Conservation (phyloP, 2,888 invertebrate genomes). For the Pasiphila rectangulata region DNA sequence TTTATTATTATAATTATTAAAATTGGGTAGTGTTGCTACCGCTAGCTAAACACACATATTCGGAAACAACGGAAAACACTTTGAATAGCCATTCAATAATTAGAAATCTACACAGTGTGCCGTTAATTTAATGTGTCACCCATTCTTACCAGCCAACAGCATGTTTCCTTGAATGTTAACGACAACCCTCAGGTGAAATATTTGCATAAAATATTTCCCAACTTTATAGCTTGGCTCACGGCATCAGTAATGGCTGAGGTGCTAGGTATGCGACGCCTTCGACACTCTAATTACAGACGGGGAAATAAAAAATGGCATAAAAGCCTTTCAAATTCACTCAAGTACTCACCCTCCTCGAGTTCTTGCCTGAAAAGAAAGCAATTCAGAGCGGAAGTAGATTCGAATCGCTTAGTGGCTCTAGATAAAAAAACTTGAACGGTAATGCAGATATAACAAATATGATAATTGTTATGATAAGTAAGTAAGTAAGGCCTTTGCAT, state of each 20-base stretch:
- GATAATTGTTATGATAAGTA: background rate
- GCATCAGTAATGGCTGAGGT: slow-evolving; percentile 70
- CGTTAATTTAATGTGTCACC: slow-evolving; percentile 9
- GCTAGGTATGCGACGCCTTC: slow-evolving; percentile 62
- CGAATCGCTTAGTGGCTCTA: slow-evolving; percentile 20
- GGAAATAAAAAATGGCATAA: slow-evolving; percentile 58
- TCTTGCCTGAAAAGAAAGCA: slow-evolving; percentile 30
- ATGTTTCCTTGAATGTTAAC: slow-evolving; percentile 26
- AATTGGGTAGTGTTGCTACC: too few relatives aligned
- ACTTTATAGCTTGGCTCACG: slow-evolving; percentile 69
- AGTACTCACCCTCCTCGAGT: slow-evolving; percentile 27
- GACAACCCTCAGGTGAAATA: slow-evolving; percentile 25
- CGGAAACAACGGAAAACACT: background rate
- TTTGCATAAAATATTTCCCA: slow-evolving; percentile 64
- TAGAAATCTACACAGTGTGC: background rate
- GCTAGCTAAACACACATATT: too few relatives aligned
- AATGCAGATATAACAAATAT: background rate
- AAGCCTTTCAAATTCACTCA: slow-evolving; percentile 55
- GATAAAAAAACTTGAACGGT: background rate
- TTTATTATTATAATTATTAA: too few relatives aligned
- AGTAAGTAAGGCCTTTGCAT: too few relatives aligned
- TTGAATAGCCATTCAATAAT: background rate
- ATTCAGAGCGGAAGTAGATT: slow-evolving; percentile 25
- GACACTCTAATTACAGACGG: slow-evolving; percentile 62
- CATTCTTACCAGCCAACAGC: slow-evolving; percentile 13